Base-by-base conservation (phyloP, 1,140 invertebrate genomes). In the Ostrea denselamellosa region DNA sequence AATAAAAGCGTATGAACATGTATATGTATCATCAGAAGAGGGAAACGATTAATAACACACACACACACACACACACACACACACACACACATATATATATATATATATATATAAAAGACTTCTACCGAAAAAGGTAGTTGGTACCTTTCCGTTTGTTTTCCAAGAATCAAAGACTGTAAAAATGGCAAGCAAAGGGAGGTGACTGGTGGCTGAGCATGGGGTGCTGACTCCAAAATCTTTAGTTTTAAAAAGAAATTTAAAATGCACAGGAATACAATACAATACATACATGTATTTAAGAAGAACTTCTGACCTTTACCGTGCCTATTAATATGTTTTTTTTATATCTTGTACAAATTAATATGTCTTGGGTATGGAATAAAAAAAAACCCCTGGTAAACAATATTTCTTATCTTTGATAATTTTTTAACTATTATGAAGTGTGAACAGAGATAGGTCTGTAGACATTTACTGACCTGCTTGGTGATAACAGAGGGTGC, bases 151-250 rank as follows among this genome's bases (percentile, higher is more conserved):
- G n/a, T 28, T 85, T 53, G 62, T 17, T 88, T 85, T 44, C 54
- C 86, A 28, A 89, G 81, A 14, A 91, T 77, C 54, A 91, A 81
- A 0, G 89, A 87, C 52, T 90, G 52, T n/a, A 91, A 65, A 62
- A 91, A 91, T n/a, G 65, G 86, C 44, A 86, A 71, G 86, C 90
- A 91, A 34, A 91, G 83, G 56, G 87, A 86, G 25, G 85, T 88
- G 10, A 90, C 88, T 87, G 89, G 86, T 44, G 90, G 89, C 65
- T 90, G 90, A 3, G 89, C 90, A 85, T 91, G 90, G 62, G 90
- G 77, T 44, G 89, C 62, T 14, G 89, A 87, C 34, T 89, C 84
- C 84, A 88, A 58, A 8, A 88, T 71, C 89, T 83, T 34, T 44
- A 2, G 34, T 44, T 44, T 44, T 44, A 44, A 44, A 44, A 44